phyloP scores from a whole-genome alignment of 2,888 invertebrate genomes.

The Scaptomyza parva region DNA sequence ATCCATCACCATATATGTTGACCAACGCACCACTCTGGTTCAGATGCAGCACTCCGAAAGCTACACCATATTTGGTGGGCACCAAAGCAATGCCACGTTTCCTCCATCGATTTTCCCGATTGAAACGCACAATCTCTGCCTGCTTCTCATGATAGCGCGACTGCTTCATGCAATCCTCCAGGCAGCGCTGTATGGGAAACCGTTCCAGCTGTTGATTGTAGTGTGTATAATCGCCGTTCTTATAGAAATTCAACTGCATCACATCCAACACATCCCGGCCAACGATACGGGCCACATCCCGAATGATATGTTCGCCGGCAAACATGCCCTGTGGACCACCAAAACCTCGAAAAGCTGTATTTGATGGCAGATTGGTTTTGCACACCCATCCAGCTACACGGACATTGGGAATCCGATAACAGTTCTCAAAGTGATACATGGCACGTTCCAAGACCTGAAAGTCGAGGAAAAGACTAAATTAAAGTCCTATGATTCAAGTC shows the following conservation, averaged over 20 bases:
- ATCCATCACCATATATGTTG: conserved; percentile 94
- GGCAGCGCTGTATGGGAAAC: conserved; percentile 91
- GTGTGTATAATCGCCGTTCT: conserved; percentile 91
- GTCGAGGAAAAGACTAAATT: not conserved
- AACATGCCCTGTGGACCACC: conserved; percentile 97
- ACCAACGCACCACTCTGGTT: conserved; percentile 96
- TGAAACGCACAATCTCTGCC: conserved; percentile 88
- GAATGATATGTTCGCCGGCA: conserved; percentile 91
- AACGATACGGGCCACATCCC: conserved; percentile 90
- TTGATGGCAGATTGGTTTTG: conserved; percentile 95
- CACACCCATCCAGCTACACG: conserved; percentile 91
- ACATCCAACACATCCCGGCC: conserved; percentile 88
- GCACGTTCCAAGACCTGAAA: conserved; percentile 92
- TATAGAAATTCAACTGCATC: conserved; percentile 90
- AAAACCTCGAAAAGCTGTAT: conserved; percentile 97
- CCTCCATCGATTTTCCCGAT: conserved; percentile 92
- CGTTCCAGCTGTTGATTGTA: conserved; percentile 90
- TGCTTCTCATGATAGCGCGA: conserved; percentile 88
- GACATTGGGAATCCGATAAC: conserved; percentile 91
- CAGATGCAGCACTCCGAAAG: conserved; percentile 90
- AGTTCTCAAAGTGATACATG: conserved; percentile 93
- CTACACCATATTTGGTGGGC: conserved; percentile 94
- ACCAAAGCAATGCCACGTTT: conserved; percentile 93
- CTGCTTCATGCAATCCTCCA: conserved; percentile 90
- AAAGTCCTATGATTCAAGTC: no score